Percentiles rank a stretch among this genome's conserved stretches.
phyloP scores from a whole-genome alignment of 2,113 vertebrate genomes.

The Tachysurus fulvidraco region DNA sequence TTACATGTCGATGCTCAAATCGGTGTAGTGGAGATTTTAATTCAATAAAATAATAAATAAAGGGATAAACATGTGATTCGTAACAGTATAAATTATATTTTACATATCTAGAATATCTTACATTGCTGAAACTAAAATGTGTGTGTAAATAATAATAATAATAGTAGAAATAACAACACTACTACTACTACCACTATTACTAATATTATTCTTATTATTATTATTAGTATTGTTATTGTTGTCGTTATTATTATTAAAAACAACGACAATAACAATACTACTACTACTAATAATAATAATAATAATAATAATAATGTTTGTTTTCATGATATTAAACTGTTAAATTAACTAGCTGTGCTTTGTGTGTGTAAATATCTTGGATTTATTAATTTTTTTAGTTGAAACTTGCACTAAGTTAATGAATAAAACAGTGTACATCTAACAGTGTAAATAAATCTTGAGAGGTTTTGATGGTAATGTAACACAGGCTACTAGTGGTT shows the following conservation, averaged over 20 bases:
- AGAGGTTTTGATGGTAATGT: neutral
- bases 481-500: no score
- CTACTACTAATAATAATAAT: no score
- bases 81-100: neutral
- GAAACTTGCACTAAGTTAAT: neutral
- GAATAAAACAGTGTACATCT: neutral
- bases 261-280: no score
- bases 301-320: neutral
- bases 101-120: neutral
- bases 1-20: no score
- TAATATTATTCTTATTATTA: no score
- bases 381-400: neutral
- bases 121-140: neutral
- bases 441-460: conserved; percentile 15
- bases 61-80: neutral
- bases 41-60: neutral
- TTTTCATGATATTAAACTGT: neutral
- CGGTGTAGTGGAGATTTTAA: neutral
- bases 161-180: no score
- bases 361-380: neutral
- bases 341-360: no score
- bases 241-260: no score
- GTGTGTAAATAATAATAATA: neutral
- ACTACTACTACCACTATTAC: no score
- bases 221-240: no score